Base-by-base conservation (phyloP, 2,888 invertebrate genomes). In the Allygus modestus region DNA sequence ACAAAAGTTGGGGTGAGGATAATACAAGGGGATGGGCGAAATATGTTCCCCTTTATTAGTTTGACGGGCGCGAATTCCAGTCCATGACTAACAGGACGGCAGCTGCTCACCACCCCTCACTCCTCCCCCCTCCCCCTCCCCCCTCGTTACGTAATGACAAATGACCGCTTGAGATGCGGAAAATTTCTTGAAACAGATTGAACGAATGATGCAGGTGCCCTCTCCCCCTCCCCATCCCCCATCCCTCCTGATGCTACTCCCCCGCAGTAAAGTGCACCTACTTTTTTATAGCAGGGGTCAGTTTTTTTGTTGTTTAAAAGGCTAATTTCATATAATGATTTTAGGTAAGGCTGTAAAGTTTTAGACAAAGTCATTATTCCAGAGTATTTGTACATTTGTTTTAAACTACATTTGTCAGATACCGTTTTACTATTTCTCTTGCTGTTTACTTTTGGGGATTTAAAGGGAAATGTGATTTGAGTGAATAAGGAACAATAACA, bases 121-220 rank as follows among this genome's bases (percentile, higher is more conserved):
- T 46, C 46, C 77, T 31, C 54, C 31, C 43, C 73, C 43, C 37
- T 58, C 83, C 43, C 83, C 17, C 37, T 71, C 83, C 43, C 81
- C 28, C 43, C 81, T 58, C 51, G 69, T 73, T 82, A 71, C 91
- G 84, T 81, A 65, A 84, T 84, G 84, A 84, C 84, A 84, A 84
- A 84, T 71, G 84, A 84, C 71, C 81, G 65, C 83, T 75, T 83
- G 83, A 83, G 83, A 83, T 83, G 83, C 83, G 83, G 83, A 83
- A 83, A 73, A 83, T 83, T 82, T 83, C 83, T 83, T 58, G 75
- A 75, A 79, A 83, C 83, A 83, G 83, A 83, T 83, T 83, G 83
- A 83, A 73, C 75, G 83, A 58, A 83, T 75, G 75, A 75, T 83
- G 83, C 83, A 83, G 75, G 83, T 75, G 75, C 75, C 28, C 31